Conservation (phyloP, 2,888 invertebrate species). For the Tipula vernalis region DNA sequence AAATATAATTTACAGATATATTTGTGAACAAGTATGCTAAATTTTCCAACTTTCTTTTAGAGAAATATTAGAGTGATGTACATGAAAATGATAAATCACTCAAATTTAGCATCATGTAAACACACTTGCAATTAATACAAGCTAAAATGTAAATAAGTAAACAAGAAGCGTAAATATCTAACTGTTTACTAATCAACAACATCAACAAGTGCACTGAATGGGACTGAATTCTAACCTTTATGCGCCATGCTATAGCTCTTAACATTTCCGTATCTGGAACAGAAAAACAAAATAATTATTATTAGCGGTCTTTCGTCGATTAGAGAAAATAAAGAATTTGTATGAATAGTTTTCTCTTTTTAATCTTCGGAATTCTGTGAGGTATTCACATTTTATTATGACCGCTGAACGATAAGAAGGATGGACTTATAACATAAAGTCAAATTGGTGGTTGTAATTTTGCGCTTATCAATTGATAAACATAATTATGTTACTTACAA, state of each 20-base stretch:
- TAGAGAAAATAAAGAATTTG: background rate
- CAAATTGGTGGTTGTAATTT: background rate
- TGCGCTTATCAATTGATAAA: background rate
- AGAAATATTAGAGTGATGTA: background rate
- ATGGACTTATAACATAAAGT: background rate
- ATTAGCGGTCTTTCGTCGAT: background rate
- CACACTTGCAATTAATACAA: background rate
- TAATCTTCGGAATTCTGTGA: background rate
- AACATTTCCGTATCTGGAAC: slow-evolving; percentile 4
- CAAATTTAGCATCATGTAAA: background rate
- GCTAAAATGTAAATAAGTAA: background rate
- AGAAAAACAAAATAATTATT: background rate
- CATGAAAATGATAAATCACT: background rate
- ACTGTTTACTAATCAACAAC: background rate
- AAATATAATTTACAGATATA: background rate
- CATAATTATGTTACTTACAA: background rate
- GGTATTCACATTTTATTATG: background rate
- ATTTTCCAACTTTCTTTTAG: background rate
- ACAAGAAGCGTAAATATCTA: background rate
- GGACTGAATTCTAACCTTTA: background rate
- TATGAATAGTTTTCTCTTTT: background rate
- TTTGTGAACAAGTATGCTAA: background rate
- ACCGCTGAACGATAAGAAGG: background rate
- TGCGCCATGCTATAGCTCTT: background rate
- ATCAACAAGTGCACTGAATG: background rate